Conservation (phyloP, 2,797 vertebrate genomes). For the Darevskia nairensis region DNA sequence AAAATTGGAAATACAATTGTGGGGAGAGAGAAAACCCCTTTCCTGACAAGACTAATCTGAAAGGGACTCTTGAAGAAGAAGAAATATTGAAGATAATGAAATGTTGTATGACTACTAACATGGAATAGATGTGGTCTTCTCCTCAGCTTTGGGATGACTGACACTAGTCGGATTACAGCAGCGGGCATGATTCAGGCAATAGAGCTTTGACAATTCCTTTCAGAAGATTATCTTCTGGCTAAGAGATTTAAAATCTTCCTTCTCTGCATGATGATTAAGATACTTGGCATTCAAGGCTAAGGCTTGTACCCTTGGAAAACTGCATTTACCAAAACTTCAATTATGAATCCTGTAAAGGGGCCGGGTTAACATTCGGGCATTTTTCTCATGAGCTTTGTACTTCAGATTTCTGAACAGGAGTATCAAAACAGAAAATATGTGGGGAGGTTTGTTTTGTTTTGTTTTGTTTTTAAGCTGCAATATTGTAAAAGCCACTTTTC, state of each 20-base stretch:
- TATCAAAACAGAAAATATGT: background rate
- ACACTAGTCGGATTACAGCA: constrained; percentile 69
- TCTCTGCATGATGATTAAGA: constrained; percentile 57
- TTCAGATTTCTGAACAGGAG: background rate
- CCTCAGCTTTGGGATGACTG: constrained; percentile 55
- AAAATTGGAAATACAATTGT: constrained; percentile 62
- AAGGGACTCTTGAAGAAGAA: constrained; percentile 60
- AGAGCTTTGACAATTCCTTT: constrained; percentile 64
- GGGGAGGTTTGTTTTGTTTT: no score
- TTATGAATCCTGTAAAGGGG: background rate
- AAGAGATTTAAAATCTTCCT: constrained; percentile 63
- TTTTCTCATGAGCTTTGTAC: constrained; percentile 16
- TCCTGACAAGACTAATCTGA: constrained; percentile 67
- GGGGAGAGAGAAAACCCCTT: constrained; percentile 52
- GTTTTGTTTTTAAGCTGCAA: no score
- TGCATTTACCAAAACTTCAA: constrained; percentile 56
- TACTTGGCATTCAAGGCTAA: constrained; percentile 59
- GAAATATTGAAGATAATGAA: constrained; percentile 70
- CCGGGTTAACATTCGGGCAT: background rate
- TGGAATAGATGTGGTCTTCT: constrained; percentile 47
- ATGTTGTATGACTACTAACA: constrained; percentile 55
- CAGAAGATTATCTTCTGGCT: constrained; percentile 73
- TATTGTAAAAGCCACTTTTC: no score
- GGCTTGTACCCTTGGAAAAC: constrained; percentile 62
- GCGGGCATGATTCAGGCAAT: constrained; percentile 59